Base-by-base conservation (phyloP, 2,113 vertebrate genomes). In the Xiphophorus couchianus region DNA sequence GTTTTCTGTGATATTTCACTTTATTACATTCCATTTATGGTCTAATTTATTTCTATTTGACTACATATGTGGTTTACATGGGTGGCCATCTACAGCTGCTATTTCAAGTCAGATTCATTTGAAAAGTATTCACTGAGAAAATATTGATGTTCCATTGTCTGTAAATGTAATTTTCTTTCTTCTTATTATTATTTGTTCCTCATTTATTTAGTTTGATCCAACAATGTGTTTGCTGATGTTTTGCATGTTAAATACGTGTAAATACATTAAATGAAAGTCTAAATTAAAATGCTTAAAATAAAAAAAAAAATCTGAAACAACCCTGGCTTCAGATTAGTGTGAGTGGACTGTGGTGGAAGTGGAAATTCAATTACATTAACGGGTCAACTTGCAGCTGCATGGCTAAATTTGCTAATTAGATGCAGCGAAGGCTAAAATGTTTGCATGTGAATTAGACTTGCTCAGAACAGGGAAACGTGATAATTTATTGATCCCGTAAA, bases 401-500 rank as follows among this genome's bases (percentile, higher is more conserved):
- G 1, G n/a, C 66, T 64, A 13, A 68, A 65, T 84, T 66, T 72
- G 27, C 73, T 80, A 70, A 83, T 84, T 67, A 58, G 33, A 73
- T 5, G 4, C 4, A 22, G 31, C 77, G 19, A 48, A 71, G 11
- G 39, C 5, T 9, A 27, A 48, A n/a, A 60, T 69, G 63, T 65
- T 79, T 83, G 82, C 75, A 77, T 66, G 77, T 74, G 27, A 77
- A 79, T 25, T 29, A 69, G 68, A 54, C 4, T n/a, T 33, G 28
- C 22, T 77, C 14, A 37, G 58, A 70, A 62, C 30, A 19, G 4
- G 65, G 22, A 39, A 68, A 51, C 37, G 70, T 42, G 67, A 70
- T 63, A 76, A 84, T 86, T 77, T 77, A 79, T 80, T 80, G 60
- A 77, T 74, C 9, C 35, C 31, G 39, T 54, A 61, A 44, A 77